phyloP scores from a whole-genome alignment of 1,140 invertebrate species.

The Pseudomyrmex gracilis region DNA sequence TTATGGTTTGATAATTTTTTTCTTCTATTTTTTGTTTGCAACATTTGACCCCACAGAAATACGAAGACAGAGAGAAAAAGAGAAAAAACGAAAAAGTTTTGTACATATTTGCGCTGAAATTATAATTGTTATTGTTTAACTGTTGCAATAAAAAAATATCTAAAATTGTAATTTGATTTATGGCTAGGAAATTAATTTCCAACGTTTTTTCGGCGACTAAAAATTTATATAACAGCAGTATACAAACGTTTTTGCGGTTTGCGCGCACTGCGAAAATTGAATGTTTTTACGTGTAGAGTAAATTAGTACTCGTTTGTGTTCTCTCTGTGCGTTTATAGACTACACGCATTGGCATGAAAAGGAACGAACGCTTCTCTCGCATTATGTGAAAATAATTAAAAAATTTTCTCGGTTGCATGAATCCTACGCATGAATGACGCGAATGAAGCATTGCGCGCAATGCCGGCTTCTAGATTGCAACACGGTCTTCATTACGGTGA shows the following conservation, averaged over 20 bases:
- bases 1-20: slow-evolving; percentile 19
- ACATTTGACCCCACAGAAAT: neutral
- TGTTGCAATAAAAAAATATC: neutral
- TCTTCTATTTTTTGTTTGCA: neutral
- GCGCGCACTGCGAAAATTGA: neutral
- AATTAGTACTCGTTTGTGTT: slow-evolving; percentile 39
- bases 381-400: slow-evolving; percentile 47
- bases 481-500: slow-evolving; percentile 46
- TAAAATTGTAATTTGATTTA: neutral
- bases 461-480: slow-evolving; percentile 19
- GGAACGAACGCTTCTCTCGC: slow-evolving; percentile 6
- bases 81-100: no score
- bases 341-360: slow-evolving; percentile 28
- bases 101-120: no score
- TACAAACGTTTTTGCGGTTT: neutral
- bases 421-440: slow-evolving; percentile 39
- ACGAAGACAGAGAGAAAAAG: no score
- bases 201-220: neutral
- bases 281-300: slow-evolving; percentile 8
- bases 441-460: slow-evolving; percentile 33
- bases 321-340: slow-evolving; percentile 4
- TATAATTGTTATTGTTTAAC: neutral
- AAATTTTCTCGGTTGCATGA: slow-evolving; percentile 26
- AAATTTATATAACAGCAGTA: neutral
- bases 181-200: no score